A percentile compares a stretch with the other conserved stretches of the same genome.
These are phyloP conservation scores for Osmerus mordax DNA, from an alignment of 2,113 vertebrate species.

Conservation along the genomic window DNA sequence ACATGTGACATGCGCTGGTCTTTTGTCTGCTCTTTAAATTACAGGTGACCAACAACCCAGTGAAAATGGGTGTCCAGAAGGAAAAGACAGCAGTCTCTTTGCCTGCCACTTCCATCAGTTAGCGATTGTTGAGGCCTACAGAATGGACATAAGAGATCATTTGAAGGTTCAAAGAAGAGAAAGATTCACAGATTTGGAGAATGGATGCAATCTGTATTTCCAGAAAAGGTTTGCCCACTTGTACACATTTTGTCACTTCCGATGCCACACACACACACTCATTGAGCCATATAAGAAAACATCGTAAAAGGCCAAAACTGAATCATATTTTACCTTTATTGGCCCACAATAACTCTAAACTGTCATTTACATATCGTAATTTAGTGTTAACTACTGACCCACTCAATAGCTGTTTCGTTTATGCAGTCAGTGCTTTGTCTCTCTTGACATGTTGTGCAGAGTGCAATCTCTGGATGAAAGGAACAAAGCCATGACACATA, in stretches of 20 bases:
- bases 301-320: too few species aligned
- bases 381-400: background rate
- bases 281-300: too few species aligned
- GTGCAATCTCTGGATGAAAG: constrained; percentile 46
- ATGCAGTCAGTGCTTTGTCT: background rate
- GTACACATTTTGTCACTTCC: background rate
- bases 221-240: constrained; percentile 55
- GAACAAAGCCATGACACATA: constrained; percentile 33
- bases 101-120: constrained; percentile 44
- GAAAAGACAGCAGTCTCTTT: constrained; percentile 50
- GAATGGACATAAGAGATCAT: background rate
- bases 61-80: constrained; percentile 1
- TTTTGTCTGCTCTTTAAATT: background rate
- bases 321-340: too few species aligned
- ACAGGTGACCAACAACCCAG: constrained; percentile 46
- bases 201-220: constrained; percentile 55
- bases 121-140: constrained; percentile 35
- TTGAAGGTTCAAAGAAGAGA: constrained; percentile 13
- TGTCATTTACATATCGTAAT: too few species aligned
- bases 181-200: constrained; percentile 32
- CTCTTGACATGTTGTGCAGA: constrained; percentile 46
- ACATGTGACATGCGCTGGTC: background rate
- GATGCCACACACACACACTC: too few species aligned
- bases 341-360: too few species aligned
- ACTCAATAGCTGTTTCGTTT: too few species aligned